These are phyloP conservation scores for Tigriopus californicus DNA, from an alignment of 2,888 invertebrate species.

Conservation along the genomic window DNA sequence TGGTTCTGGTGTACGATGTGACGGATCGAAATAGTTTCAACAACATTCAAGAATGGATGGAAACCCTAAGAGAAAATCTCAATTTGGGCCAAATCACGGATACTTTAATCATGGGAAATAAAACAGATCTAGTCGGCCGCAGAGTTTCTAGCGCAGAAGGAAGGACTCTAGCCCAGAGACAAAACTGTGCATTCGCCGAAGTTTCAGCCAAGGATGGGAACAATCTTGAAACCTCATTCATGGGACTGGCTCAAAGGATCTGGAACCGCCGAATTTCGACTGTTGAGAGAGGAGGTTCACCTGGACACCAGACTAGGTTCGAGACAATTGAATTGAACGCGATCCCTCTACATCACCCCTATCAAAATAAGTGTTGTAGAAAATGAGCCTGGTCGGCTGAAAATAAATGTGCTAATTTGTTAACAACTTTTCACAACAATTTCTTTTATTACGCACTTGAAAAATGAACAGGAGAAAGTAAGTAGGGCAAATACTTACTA, in stretches of 20 bases:
- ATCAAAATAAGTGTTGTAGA: constrained; percentile 24
- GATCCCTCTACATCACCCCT: background rate
- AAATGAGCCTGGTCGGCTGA: constrained; percentile 12
- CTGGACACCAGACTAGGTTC: background rate
- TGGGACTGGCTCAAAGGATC: background rate
- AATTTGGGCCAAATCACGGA: background rate
- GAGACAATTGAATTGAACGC: background rate
- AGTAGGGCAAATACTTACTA: no score
- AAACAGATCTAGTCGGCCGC: background rate
- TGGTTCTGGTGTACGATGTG: background rate
- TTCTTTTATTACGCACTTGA: no score
- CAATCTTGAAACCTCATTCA: background rate
- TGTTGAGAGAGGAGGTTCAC: background rate
- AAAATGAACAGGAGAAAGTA: no score
- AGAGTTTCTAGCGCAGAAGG: background rate
- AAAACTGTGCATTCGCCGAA: background rate
- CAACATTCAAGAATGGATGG: background rate
- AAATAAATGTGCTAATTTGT: no score
- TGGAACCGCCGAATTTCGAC: background rate
- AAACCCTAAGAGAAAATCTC: background rate
- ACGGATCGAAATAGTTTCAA: background rate
- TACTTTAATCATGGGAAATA: background rate
- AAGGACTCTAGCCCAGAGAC: background rate
- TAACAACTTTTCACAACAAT: no score
- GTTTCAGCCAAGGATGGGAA: background rate